These are phyloP conservation scores for Pachypsylla venusta DNA, from an alignment of 1,140 invertebrate species.

Conservation along the genomic window DNA sequence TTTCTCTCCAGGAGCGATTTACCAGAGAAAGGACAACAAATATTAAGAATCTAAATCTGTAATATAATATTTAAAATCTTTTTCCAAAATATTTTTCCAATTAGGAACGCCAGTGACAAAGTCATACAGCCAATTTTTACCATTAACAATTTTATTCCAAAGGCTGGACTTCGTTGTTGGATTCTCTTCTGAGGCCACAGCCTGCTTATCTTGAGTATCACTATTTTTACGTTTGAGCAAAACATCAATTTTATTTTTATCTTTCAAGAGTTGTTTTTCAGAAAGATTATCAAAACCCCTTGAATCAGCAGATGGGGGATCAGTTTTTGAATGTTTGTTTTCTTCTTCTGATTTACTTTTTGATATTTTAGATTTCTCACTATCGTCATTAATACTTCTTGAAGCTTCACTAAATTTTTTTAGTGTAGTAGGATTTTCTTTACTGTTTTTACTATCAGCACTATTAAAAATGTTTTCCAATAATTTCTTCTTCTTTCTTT, in stretches of 20 bases:
- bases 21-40: conserved; percentile 2
- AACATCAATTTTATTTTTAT: background rate
- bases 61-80: conserved; percentile 4
- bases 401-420: background rate
- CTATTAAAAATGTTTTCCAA: background rate
- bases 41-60: conserved; percentile 6
- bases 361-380: background rate
- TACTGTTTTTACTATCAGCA: background rate
- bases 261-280: background rate
- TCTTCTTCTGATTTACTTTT: background rate
- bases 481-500: background rate
- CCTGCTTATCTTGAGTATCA: background rate
- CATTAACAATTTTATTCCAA: background rate
- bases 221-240: background rate
- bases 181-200: too few relatives aligned
- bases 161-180: background rate
- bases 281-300: background rate
- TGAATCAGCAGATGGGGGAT: too few relatives aligned
- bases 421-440: background rate
- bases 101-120: background rate
- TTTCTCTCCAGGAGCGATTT: too few relatives aligned
- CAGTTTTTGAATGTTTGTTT: background rate
- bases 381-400: background rate
- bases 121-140: background rate
- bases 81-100: background rate